phyloP scores from a whole-genome alignment of 2,797 vertebrate genomes.

The Malurus leucopterus region DNA sequence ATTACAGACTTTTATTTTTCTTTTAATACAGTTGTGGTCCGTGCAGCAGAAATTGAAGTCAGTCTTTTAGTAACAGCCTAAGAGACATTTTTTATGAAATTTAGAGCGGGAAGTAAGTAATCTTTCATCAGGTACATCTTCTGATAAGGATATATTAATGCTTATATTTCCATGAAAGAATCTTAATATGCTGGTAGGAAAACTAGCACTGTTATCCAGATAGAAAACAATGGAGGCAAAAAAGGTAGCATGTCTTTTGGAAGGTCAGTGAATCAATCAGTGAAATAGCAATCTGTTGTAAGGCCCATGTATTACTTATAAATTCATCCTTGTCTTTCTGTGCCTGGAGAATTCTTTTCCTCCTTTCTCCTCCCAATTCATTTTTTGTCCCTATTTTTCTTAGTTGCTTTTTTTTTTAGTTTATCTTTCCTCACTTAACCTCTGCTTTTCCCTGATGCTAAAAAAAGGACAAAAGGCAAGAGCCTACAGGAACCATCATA shows the following conservation, averaged over 20 bases:
- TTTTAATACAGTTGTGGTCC: background rate
- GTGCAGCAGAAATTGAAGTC: background rate
- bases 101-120: background rate
- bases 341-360: background rate
- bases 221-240: background rate
- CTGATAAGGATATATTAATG: background rate
- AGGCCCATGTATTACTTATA: background rate
- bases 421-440: conserved; percentile 18
- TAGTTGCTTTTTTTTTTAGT: background rate
- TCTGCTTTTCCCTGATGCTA: background rate
- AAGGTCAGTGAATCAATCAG: background rate
- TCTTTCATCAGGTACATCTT: background rate
- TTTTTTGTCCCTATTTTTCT: background rate
- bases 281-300: background rate
- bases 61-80: background rate
- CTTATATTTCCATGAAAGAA: background rate
- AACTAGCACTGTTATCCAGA: background rate
- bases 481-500: background rate
- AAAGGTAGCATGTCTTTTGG: background rate
- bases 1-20: background rate
- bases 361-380: background rate
- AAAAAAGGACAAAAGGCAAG: background rate
- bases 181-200: background rate
- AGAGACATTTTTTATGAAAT: background rate
- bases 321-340: background rate